These are phyloP conservation scores for Coecobrya sp. DNA, from an alignment of 2,888 invertebrate genomes.

Conservation along the genomic window DNA sequence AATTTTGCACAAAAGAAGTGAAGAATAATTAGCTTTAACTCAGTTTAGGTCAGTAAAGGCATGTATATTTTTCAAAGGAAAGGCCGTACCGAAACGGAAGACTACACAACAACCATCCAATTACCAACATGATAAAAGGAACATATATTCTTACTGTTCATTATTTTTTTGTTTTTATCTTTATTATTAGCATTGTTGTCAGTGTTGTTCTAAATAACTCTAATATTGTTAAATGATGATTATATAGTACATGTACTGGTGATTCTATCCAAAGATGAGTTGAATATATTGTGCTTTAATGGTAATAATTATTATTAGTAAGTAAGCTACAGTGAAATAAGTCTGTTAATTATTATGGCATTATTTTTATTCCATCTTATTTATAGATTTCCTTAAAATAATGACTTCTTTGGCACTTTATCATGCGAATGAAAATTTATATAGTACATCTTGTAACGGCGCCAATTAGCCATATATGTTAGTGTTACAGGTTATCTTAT, in stretches of 20 bases:
- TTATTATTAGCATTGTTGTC: constrained; percentile 26
- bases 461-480: constrained; percentile 35
- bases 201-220: neutral
- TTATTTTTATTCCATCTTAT: constrained; percentile 37
- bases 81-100: constrained; percentile 1
- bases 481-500: neutral
- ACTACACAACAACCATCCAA: constrained; percentile 6
- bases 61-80: neutral
- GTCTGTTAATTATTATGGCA: constrained; percentile 53
- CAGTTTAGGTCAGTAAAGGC: constrained; percentile 64
- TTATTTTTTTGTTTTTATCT: constrained; percentile 37
- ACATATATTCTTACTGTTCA: neutral
- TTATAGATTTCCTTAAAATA: constrained; percentile 4
- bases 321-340: constrained; percentile 51
- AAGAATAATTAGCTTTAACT: constrained; percentile 68
- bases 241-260: neutral
- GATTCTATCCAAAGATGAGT: constrained; percentile 3
- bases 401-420: constrained; percentile 35
- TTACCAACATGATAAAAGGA: neutral
- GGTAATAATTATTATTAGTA: constrained; percentile 42
- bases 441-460: neutral
- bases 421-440: neutral
- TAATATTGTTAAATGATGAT: neutral
- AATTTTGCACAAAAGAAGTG: constrained; percentile 78
- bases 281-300: constrained; percentile 29